A percentile compares a stretch with the other conserved stretches of the same genome.
phyloP scores from a whole-genome alignment of 2,113 vertebrate species.

The Hystrix cristata region DNA sequence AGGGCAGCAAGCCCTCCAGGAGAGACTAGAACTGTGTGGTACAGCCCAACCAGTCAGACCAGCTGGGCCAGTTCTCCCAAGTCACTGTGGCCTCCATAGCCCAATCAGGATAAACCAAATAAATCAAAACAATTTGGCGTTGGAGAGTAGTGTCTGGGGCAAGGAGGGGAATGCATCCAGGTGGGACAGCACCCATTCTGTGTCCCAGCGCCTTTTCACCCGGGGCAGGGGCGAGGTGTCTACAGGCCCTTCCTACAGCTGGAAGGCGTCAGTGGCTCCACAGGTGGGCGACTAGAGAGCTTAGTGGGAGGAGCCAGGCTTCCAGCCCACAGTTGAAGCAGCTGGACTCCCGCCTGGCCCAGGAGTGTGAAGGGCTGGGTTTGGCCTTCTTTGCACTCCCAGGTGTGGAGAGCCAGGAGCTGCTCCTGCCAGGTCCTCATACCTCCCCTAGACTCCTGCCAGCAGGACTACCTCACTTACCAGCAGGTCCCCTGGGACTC shows the following conservation, averaged over 20 bases:
- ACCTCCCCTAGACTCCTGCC: background rate
- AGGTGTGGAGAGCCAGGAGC: background rate
- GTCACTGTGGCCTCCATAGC: background rate
- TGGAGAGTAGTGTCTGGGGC: background rate
- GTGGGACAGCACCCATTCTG: background rate
- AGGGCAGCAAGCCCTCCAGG: background rate
- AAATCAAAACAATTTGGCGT: slow-evolving; percentile 64
- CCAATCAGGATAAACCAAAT: slow-evolving; percentile 25
- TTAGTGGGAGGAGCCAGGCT: background rate
- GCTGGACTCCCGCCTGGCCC: background rate
- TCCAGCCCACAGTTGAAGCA: background rate
- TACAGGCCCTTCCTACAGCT: background rate
- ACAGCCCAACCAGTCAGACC: slow-evolving; percentile 65
- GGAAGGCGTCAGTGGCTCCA: background rate
- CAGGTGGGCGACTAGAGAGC: background rate
- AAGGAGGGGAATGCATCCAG: slow-evolving; percentile 27
- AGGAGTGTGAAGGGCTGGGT: background rate
- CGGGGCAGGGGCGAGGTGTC: background rate
- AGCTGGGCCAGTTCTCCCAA: slow-evolving; percentile 22
- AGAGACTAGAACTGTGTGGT: background rate
- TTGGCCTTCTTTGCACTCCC: background rate
- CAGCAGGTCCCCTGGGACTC: background rate
- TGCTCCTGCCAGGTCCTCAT: background rate
- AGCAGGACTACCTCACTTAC: background rate
- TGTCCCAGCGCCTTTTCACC: background rate